phyloP scores from a whole-genome alignment of 2,888 invertebrate genomes.

The Melangyna quadrimaculata region DNA sequence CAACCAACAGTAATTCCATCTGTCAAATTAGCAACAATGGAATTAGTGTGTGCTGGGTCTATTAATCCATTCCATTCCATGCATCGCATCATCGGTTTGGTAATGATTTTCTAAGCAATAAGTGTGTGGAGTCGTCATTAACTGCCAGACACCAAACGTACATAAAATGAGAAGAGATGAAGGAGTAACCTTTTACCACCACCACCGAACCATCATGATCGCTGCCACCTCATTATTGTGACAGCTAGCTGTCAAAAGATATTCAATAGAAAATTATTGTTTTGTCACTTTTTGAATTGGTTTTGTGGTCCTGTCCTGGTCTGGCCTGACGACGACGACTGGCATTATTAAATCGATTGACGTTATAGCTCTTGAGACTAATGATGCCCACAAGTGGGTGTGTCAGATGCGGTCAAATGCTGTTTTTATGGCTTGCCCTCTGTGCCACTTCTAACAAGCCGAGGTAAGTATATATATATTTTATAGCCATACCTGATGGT shows the following conservation, averaged over 20 bases:
- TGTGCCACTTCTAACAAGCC: slow-evolving; percentile 36
- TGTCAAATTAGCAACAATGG: slow-evolving; percentile 63
- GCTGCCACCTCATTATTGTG: slow-evolving; percentile 65
- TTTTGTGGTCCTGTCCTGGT: background rate
- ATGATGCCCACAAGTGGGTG: slow-evolving; percentile 57
- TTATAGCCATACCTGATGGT: slow-evolving; percentile 27
- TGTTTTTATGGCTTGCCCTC: background rate
- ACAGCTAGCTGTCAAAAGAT: slow-evolving; percentile 68
- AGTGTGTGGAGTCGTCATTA: slow-evolving; percentile 36
- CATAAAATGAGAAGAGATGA: background rate
- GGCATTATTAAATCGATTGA: background rate
- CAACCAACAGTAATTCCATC: slow-evolving; percentile 23
- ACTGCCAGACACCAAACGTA: background rate
- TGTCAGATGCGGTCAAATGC: slow-evolving; percentile 47
- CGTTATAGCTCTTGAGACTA: slow-evolving; percentile 25
- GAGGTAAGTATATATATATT: slow-evolving; percentile 26
- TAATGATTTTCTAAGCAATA: slow-evolving; percentile 34
- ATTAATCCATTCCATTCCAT: slow-evolving; percentile 35
- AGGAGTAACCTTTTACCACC: background rate
- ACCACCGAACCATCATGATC: background rate
- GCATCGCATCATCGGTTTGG: slow-evolving; percentile 4
- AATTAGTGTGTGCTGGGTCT: slow-evolving; percentile 28
- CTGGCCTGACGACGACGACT: no score
- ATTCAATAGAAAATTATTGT: slow-evolving; percentile 67
- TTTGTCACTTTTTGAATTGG: slow-evolving; percentile 59